Conservation (phyloP, 2,113 vertebrate species). For the Neofelis nebulosa region DNA sequence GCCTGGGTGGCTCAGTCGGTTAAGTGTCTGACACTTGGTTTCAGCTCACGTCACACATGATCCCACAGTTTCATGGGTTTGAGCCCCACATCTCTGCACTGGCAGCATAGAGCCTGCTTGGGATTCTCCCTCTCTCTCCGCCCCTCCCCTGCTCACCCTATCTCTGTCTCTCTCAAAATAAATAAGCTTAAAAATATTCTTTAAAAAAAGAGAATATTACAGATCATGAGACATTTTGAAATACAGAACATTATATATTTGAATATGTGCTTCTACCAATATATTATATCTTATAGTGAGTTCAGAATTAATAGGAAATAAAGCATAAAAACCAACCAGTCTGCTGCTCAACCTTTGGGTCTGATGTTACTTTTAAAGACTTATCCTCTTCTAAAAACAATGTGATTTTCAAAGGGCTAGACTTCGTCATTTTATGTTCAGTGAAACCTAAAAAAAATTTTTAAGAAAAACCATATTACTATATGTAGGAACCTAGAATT, state of each 20-base stretch:
- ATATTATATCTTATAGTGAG: background rate
- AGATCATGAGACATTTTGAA: background rate
- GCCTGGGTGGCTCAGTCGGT: too few species aligned
- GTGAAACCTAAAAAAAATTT: conserved; percentile 65
- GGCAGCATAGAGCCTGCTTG: too few species aligned
- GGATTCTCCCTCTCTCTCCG: too few species aligned
- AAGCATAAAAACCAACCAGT: conserved; percentile 79
- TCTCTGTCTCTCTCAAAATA: too few species aligned
- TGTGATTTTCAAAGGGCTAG: conserved; percentile 75
- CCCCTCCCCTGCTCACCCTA: too few species aligned
- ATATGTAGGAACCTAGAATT: background rate
- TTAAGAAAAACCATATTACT: conserved; percentile 39
- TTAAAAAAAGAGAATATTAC: background rate
- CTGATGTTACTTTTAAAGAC: conserved; percentile 62
- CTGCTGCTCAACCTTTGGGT: conserved; percentile 63
- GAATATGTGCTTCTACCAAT: background rate
- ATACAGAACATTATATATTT: background rate
- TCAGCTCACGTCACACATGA: too few species aligned
- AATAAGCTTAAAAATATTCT: too few species aligned
- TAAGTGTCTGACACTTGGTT: too few species aligned
- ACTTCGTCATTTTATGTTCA: conserved; percentile 77
- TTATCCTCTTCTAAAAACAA: conserved; percentile 80
- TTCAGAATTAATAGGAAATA: conserved; percentile 15
- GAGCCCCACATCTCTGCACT: too few species aligned
- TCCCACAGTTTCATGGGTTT: too few species aligned